Base-by-base conservation (phyloP, 2,888 invertebrate genomes). In the Brassicogethes aeneus region DNA sequence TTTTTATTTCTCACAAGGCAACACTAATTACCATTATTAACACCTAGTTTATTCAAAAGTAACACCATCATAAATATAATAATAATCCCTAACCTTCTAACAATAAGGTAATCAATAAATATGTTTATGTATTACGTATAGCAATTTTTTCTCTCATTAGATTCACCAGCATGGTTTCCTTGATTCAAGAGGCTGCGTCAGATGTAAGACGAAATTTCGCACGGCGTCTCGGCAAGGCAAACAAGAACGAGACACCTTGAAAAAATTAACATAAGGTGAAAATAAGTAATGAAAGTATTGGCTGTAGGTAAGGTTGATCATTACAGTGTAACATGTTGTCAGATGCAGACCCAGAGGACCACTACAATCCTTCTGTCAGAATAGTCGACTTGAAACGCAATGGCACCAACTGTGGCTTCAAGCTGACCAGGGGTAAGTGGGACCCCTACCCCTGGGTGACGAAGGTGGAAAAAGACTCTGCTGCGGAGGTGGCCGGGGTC, bases 401-500 rank as follows among this genome's bases (percentile, higher is more conserved):
- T 33, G 73, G 75, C 14, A 32, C 32, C 12, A 32, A 76, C 2
- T 76, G 80, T 32, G 86, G 86, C 0, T 85, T 86, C 61, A 74
- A 85, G 45, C 68, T 86, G 30, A 82, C 83, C 0, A 74, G 84
- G 51, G 82, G 81, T 3, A 76, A 84, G 44, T 86, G 85, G 85
- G 86, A 86, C 65, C 85, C 85, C 0, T 86, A 86, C 66, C 85
- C 86, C 15, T 86, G 86, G 85, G 80, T 84, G 47, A 77, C 76
- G 41, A 77, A 76, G 39, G 80, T 85, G 15, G 79, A 79, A 14
- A 57, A 62, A 0, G 74, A 70, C 3, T 78, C 81, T 2, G 69
- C 79, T 40, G 85, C 85, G 0, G 75, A 78, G 40, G 44, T 59
- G 0, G 77, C 80, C 1, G 85, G 84, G 1, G 61, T 85, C 34